phyloP scores from a whole-genome alignment of 2,113 vertebrate species.

The Caloenas nicobarica region DNA sequence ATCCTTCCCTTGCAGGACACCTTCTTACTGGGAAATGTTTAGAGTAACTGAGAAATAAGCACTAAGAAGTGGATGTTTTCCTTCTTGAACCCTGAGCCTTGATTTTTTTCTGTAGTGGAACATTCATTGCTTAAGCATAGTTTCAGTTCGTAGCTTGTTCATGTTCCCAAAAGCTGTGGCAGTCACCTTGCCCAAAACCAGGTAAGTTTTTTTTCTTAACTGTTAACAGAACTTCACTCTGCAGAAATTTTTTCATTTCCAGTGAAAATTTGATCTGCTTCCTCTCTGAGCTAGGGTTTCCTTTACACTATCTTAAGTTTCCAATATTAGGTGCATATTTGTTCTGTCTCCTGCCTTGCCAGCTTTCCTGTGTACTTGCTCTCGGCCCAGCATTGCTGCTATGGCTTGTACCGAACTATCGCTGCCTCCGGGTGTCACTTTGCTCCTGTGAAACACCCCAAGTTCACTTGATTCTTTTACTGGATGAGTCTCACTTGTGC shows the following conservation, averaged over 20 bases:
- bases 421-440: not conserved
- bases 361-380: not conserved
- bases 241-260: not conserved
- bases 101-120: not conserved
- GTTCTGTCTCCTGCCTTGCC: not conserved
- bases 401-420: fast-evolving
- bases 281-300: not conserved
- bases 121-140: not conserved
- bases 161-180: not conserved
- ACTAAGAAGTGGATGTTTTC: not conserved
- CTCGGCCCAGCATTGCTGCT: fast-evolving
- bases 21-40: not conserved
- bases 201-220: not conserved
- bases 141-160: not conserved
- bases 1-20: not conserved
- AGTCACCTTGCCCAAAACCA: not conserved
- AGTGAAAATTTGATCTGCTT: not conserved
- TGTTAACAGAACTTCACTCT: not conserved
- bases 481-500: fast-evolving
- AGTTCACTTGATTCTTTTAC: fast-evolving
- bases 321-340: fast-evolving
- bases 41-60: not conserved
- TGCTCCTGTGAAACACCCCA: not conserved
- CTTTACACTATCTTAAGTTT: not conserved
- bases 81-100: not conserved